These are phyloP conservation scores for Burhinus oedicnemus DNA, from an alignment of 2,113 vertebrate species.

Conservation along the genomic window DNA sequence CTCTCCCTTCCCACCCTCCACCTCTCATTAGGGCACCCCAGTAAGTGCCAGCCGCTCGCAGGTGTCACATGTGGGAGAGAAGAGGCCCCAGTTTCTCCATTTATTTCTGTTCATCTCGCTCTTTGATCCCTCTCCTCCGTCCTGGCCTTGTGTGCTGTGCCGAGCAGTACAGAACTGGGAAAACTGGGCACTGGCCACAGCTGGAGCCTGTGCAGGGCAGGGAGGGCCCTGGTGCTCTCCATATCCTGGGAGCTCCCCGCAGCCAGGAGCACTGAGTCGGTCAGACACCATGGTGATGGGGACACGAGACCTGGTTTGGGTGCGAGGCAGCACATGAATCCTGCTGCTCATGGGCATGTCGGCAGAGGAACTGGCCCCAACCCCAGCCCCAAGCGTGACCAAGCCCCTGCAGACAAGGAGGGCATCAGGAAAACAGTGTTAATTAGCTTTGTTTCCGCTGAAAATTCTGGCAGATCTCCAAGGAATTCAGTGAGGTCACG, in stretches of 20 bases:
- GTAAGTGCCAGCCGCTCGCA: background rate
- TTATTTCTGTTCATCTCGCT: background rate
- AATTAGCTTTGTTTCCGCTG: background rate
- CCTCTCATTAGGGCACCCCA: background rate
- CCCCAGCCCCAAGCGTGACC: background rate
- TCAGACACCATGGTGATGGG: accelerated
- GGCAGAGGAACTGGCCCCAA: background rate
- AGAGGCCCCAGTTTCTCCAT: background rate
- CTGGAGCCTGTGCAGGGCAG: background rate
- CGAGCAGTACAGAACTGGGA: background rate
- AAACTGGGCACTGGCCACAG: background rate
- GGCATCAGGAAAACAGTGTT: background rate
- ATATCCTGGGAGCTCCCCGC: accelerated
- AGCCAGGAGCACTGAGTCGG: background rate
- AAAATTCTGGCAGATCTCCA: background rate
- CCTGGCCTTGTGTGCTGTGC: background rate
- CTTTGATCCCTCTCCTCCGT: background rate
- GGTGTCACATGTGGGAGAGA: background rate
- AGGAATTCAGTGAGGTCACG: slow-evolving; percentile 42
- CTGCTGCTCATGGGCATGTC: accelerated
- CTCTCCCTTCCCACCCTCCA: background rate
- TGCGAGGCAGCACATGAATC: accelerated
- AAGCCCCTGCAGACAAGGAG: background rate
- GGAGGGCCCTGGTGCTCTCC: background rate
- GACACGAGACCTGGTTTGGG: accelerated